A percentile compares a stretch with the other conserved stretches of the same genome.
Evolutionary conservation across 2,797 vertebrate genomes (phyloP).

Genomic region (Eulemur rubriventer): DNA sequence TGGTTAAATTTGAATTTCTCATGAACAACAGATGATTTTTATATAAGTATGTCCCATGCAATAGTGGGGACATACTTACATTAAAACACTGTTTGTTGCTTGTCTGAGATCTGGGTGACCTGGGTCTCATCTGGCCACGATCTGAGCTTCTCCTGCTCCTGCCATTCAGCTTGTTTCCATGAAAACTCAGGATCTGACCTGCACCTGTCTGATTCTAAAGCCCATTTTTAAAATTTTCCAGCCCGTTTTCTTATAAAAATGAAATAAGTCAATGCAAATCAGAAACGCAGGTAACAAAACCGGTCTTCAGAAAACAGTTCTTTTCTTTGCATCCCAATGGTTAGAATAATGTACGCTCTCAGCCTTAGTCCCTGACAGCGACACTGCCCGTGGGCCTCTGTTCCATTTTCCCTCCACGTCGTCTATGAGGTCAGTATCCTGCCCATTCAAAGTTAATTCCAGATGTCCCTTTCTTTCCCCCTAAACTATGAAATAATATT

Average conservation of each 20-base stretch:
- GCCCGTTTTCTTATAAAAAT: background rate
- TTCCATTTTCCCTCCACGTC: background rate
- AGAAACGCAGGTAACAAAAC: background rate
- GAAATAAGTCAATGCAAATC: background rate
- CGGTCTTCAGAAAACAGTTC: background rate
- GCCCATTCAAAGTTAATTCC: slow-evolving; percentile 58
- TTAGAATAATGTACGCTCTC: background rate
- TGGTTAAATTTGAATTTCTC: background rate
- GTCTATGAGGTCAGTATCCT: slow-evolving; percentile 43
- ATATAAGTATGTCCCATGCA: background rate
- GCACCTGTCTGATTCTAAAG: background rate
- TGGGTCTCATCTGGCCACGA: background rate
- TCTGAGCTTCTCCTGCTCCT: background rate
- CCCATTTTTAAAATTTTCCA: background rate
- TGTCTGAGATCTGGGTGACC: background rate
- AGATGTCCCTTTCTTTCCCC: slow-evolving; percentile 52
- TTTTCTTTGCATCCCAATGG: background rate
- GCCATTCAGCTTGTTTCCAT: background rate
- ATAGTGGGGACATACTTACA: background rate
- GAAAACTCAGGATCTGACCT: background rate
- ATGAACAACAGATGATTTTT: background rate
- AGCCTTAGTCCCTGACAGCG: background rate
- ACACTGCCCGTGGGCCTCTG: background rate
- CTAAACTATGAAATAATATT: slow-evolving; percentile 58
- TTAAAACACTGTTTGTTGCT: background rate